Percentiles rank a stretch among this genome's conserved stretches.
Conservation (phyloP, 1,140 invertebrate genomes). For the Chrysopa pallens region DNA sequence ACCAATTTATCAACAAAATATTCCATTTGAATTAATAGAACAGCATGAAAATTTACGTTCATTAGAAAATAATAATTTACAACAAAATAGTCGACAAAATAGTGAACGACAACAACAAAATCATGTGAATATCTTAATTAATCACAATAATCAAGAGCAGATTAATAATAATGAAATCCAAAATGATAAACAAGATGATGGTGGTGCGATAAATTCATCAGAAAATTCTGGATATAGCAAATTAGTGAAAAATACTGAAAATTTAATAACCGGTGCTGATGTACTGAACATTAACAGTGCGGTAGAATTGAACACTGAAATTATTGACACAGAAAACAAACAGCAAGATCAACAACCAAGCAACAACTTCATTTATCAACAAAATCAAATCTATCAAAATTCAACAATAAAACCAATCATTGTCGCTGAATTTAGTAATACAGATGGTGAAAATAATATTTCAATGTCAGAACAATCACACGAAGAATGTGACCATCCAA, state of each 20-base stretch:
- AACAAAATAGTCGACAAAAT: background rate
- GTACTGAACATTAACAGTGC: slow-evolving; percentile 32
- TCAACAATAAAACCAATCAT: slow-evolving; percentile 16
- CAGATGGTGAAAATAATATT: background rate
- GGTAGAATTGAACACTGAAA: slow-evolving; percentile 18
- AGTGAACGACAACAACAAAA: background rate
- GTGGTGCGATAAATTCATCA: too few relatives aligned
- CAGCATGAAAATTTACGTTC: background rate
- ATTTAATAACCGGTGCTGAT: slow-evolving; percentile 32
- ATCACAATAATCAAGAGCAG: background rate
- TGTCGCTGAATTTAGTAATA: slow-evolving; percentile 17
- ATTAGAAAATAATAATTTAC: background rate
- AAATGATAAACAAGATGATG: too few relatives aligned
- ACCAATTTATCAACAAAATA: too few relatives aligned
- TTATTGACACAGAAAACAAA: slow-evolving; percentile 5
- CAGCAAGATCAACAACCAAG: background rate
- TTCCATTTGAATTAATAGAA: background rate
- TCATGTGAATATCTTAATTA: background rate
- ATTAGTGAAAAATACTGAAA: slow-evolving; percentile 29
- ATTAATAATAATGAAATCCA: background rate
- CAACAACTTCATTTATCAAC: background rate
- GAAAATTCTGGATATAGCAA: slow-evolving; percentile 6
- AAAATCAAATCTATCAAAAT: background rate
- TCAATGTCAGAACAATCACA: background rate
- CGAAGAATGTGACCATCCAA: background rate